Conservation (phyloP, 2,888 invertebrate genomes). For the Drosophila heteroneura region DNA sequence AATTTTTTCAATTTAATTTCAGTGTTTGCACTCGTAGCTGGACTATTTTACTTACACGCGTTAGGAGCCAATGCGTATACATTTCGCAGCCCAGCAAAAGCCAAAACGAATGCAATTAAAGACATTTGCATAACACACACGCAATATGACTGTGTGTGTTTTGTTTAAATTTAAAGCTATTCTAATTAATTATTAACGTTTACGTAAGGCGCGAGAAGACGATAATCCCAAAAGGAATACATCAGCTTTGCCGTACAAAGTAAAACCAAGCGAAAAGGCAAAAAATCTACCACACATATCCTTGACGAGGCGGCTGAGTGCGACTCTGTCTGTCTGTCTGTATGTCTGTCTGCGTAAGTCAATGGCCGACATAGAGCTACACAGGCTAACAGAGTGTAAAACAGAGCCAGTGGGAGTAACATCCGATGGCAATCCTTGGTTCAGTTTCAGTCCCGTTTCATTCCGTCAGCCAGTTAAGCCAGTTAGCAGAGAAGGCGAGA, state of each 20-base stretch:
- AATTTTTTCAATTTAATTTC: not conserved
- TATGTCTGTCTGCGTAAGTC: conserved; percentile 38
- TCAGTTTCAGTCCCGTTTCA: conserved; percentile 42
- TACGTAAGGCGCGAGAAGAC: conserved; percentile 48
- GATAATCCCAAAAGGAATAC: conserved; percentile 53
- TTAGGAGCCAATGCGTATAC: not conserved
- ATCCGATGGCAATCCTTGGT: conserved; percentile 29
- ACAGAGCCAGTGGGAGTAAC: conserved; percentile 17
- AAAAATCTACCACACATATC: conserved; percentile 12
- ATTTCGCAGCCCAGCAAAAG: not conserved
- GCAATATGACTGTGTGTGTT: not conserved
- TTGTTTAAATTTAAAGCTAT: conserved; percentile 25
- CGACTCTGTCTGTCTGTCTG: conserved; percentile 3
- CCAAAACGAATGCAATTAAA: not conserved
- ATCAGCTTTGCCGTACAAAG: conserved; percentile 43
- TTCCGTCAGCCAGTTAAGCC: conserved; percentile 57
- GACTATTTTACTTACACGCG: conserved; percentile 3
- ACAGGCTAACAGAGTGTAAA: conserved; percentile 10
- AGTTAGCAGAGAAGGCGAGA: conserved; percentile 47
- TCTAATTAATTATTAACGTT: conserved; percentile 60
- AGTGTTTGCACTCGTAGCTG: not conserved
- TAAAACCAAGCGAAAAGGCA: conserved; percentile 8
- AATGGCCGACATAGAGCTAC: conserved; percentile 25
- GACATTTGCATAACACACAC: not conserved
- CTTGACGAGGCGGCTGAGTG: conserved; percentile 1